Evolutionary conservation across 2,888 invertebrate genomes (phyloP), one percentile per base, ranked within the genome.

Genomic region (Aradus depressus): DNA sequence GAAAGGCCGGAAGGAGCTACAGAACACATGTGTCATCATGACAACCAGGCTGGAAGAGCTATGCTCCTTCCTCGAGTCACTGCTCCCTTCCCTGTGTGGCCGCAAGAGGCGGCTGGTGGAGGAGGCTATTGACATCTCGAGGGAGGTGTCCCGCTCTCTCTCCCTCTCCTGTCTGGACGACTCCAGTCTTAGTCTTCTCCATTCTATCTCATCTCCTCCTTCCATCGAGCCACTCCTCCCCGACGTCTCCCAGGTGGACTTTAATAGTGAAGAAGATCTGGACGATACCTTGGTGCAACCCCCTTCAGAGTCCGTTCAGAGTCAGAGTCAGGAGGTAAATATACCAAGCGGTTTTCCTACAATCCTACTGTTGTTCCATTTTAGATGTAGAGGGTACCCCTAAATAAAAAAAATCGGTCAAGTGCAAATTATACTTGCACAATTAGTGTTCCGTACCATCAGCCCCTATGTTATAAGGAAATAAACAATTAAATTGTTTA

Each of bases 1-100:
- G 57, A 64, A 62, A 41, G 58, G 67, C 22, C 61, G 69, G n/a
- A 56, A 59, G 10, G 70, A 72, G 58, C 64, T 68, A 2, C 64
- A 65, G 43, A 68, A 72, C 53, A 67, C 71, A 10, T 72, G 72
- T 55, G 59, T 65, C 23, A 62, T 79, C 51, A 65, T 81, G 37
- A 75, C 77, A 21, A 71, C 69, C 3, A 72, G 80, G 28, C 67
- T 81, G 44, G 79, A 80, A 65, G 81, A 81, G 60, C 65, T 81
- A 53, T 76, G 80, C 1, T 71, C 73, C 60, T 81, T 81, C 63
- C 66, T 81, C 58, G 78, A 80, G 58, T 76, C 78, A 52, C 66
- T 81, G 28, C 65, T 81, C 21, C 52, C 54, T n/a, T 53, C 51
- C 8, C 50, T 76, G 42, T 74, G 74, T 1, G 66, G 67, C 2